Evolutionary conservation across 2,888 invertebrate genomes (phyloP).

Genomic region (Aromia moschata): DNA sequence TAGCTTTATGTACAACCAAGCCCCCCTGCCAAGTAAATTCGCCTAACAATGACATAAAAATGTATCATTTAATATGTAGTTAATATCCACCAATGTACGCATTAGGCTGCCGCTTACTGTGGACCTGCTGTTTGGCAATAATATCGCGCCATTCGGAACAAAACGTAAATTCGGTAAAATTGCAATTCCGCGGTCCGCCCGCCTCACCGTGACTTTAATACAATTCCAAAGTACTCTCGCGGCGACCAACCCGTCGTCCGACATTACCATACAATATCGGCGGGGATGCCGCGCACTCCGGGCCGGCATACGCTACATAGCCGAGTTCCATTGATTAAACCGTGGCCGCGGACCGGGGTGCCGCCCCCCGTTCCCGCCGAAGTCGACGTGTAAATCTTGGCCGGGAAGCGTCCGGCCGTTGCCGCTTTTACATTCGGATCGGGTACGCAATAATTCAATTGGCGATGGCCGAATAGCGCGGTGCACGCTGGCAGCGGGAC

Average conservation of each 20-base stretch:
- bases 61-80: too few relatives aligned
- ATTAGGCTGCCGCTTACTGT: too few relatives aligned
- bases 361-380: slow-evolving; percentile 22
- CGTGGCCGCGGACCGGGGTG: slow-evolving; percentile 18
- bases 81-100: too few relatives aligned
- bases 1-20: too few relatives aligned
- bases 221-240: slow-evolving; percentile 27
- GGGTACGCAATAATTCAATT: slow-evolving; percentile 48
- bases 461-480: slow-evolving; percentile 25
- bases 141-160: too few relatives aligned
- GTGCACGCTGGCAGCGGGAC: slow-evolving; percentile 6
- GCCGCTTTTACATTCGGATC: slow-evolving; percentile 39
- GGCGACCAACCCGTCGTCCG: slow-evolving; percentile 29
- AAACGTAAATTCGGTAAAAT: too few relatives aligned
- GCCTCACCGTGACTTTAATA: too few relatives aligned
- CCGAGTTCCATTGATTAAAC: slow-evolving; percentile 35
- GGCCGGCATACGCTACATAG: slow-evolving; percentile 35
- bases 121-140: too few relatives aligned
- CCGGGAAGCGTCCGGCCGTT: slow-evolving; percentile 18
- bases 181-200: too few relatives aligned
- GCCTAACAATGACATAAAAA: too few relatives aligned
- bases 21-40: too few relatives aligned
- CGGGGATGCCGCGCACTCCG: slow-evolving; percentile 36
- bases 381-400: slow-evolving; percentile 28
- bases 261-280: slow-evolving; percentile 40